These are phyloP conservation scores for Tympanoctomys barrerae DNA, from an alignment of 2,797 vertebrate genomes.

Conservation along the genomic window DNA sequence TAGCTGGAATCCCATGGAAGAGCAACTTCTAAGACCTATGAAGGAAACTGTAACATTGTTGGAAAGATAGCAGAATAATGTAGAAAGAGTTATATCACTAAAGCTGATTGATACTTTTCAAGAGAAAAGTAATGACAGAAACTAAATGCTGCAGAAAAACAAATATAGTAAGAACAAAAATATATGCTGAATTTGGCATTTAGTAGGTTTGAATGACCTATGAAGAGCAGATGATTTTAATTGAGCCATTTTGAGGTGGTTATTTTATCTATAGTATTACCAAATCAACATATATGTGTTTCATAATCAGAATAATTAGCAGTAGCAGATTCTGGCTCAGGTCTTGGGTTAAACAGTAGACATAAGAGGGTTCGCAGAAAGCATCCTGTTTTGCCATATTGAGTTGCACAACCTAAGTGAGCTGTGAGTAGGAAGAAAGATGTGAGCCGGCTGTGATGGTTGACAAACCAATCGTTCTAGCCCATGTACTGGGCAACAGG, in stretches of 20 bases:
- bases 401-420: not conserved
- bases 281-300: not conserved
- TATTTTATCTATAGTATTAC: not conserved
- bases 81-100: not conserved
- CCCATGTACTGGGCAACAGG: not conserved
- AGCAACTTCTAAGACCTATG: not conserved
- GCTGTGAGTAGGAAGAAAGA: constrained; percentile 44
- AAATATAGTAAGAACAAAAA: not conserved
- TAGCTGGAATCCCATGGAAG: not conserved
- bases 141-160: constrained; percentile 4
- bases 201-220: not conserved
- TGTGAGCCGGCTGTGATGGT: not conserved
- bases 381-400: not conserved
- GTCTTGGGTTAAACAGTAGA: not conserved
- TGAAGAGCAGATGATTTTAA: not conserved
- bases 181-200: not conserved
- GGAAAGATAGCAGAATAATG: not conserved
- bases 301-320: not conserved
- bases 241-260: constrained; percentile 1
- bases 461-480: not conserved
- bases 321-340: not conserved
- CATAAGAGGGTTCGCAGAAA: not conserved
- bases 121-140: not conserved
- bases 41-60: not conserved
- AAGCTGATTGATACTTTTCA: not conserved